Evolutionary conservation across 2,888 invertebrate genomes (phyloP).

Genomic region (Euplagia quadripunctaria): DNA sequence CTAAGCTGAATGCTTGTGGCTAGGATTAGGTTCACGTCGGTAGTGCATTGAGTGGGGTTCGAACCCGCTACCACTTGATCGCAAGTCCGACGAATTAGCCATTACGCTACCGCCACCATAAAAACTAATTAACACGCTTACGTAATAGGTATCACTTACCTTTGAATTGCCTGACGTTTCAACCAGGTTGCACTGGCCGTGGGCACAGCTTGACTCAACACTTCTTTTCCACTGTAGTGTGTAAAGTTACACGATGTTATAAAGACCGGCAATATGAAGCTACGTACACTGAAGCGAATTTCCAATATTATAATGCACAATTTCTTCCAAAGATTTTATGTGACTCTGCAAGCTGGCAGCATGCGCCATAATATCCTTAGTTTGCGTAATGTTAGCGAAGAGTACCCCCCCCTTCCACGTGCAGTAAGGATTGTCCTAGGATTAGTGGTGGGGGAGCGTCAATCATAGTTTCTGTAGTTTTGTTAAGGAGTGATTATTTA

Average conservation of each 20-base stretch:
- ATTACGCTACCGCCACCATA: no score
- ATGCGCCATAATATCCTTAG: slow-evolving; percentile 2
- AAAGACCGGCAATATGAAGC: background rate
- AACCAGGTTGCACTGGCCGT: no score
- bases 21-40: no score
- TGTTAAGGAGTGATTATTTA: background rate
- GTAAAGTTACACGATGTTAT: background rate
- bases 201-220: no score
- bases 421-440: background rate
- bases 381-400: background rate
- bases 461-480: background rate
- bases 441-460: background rate
- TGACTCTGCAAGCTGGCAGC: background rate
- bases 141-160: no score
- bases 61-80: no score
- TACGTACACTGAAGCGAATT: slow-evolving; percentile 4
- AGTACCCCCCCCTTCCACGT: background rate
- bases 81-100: no score
- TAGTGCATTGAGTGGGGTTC: no score
- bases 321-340: slow-evolving; percentile 7
- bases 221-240: background rate
- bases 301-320: slow-evolving; percentile 14
- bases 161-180: no score
- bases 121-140: no score
- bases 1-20: no score